Conservation (phyloP, 2,797 vertebrate genomes). For the Spea hammondii region DNA sequence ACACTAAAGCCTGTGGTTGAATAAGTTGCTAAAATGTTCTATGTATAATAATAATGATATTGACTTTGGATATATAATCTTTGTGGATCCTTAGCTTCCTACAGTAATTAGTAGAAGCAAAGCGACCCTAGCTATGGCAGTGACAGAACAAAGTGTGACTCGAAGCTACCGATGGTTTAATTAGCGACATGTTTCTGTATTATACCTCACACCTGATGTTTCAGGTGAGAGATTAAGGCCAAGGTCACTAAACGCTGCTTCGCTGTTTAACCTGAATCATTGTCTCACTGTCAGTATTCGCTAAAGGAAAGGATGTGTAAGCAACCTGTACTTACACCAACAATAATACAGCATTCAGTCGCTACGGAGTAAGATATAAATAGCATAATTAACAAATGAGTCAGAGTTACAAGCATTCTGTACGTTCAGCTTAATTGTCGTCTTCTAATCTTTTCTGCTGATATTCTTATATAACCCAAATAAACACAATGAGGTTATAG, state of each 20-base stretch:
- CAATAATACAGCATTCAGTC: too few relatives aligned
- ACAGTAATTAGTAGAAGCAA: not conserved
- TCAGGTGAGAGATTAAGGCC: constrained; percentile 1
- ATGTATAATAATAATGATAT: too few relatives aligned
- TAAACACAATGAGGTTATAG: not conserved
- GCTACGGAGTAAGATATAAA: too few relatives aligned
- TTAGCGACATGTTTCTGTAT: not conserved
- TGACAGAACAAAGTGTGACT: not conserved
- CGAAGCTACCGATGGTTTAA: not conserved
- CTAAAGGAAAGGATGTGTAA: too few relatives aligned
- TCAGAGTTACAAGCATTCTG: too few relatives aligned
- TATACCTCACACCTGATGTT: not conserved
- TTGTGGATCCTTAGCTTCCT: not conserved
- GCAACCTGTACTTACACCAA: too few relatives aligned
- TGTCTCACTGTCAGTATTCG: not conserved
- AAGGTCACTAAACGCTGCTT: not conserved
- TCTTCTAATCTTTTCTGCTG: not conserved
- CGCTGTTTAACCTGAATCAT: not conserved
- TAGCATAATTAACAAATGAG: too few relatives aligned
- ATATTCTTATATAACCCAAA: not conserved
- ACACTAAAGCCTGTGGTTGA: too few relatives aligned
- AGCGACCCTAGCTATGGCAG: not conserved
- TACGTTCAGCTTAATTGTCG: not conserved
- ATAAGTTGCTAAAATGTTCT: too few relatives aligned
- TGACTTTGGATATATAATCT: too few relatives aligned